Evolutionary conservation across 2,888 invertebrate genomes (phyloP), one percentile per base, ranked within the genome.

Genomic region (Eupithecia exiguata): DNA sequence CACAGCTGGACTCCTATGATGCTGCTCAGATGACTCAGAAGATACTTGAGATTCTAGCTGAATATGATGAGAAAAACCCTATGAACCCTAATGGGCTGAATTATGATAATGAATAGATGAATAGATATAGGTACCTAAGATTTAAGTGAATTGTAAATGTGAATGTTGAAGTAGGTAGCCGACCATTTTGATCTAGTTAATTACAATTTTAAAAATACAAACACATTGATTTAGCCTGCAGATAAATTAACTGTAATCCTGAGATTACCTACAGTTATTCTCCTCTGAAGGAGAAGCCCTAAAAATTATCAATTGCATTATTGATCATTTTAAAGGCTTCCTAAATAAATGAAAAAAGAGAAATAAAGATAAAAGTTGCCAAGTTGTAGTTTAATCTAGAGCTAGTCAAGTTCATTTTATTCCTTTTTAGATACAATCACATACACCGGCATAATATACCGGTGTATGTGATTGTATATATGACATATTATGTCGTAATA

Each of bases 61-160:
- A 88, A 4, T 93, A 93, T 86, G 88, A 94, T 82, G 82, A 86
- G 78, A 85, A 89, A 78, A 93, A 88, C 84, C 90, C 91, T 61
- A 78, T 83, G 43, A 94, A 94, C 84, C 92, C 92, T 35, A 93
- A 92, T 86, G 72, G 70, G 6, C 63, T 70, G n/a, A 70, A 68
- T 36, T 70, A 63, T 63, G 40, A 62, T 49, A 38, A n/a, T 25
- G 21, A 61, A 30, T 43, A n/a, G 43, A 25, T n/a, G 21, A 65
- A 53, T 2, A 21, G 7, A 21, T 30, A 7, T 49, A 46, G 53
- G 53, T 53, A 58, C 25, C 21, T 58, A 25, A 21, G 46, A 14
- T 14, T 0, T 6, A 46, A 21, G 58, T 10, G 25, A 53, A 53
- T 21, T 18, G 46, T n/a, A 7, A 46, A 16, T 46, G 61, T 61